Base-by-base conservation (phyloP, 2,113 vertebrate species). In the Lota lota region DNA sequence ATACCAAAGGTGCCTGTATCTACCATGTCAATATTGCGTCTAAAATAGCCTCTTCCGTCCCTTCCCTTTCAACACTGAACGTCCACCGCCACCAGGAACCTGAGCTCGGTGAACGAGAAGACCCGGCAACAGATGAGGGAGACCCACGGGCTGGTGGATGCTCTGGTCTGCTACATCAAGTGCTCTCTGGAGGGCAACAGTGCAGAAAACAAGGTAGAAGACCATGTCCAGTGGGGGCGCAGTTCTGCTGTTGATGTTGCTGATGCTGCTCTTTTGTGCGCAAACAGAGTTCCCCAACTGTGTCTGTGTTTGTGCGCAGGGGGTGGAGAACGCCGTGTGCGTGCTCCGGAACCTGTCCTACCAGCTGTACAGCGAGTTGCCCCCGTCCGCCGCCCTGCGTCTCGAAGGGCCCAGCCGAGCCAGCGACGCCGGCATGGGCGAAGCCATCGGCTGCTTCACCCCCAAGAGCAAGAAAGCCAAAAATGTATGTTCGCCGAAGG, bases 341-440 rank as follows among this genome's bases (percentile, higher is more conserved):
- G 92, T 97, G 65, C 80, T 99, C 85, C 92, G 97, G 73, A 99
- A 99, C 91, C 90, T 99, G 83, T 98, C 96, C 68, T 98, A 94
- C 86, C 95, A 97, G 73, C 88, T 99, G 28, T 98, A 98, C 3
- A 74, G 80, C 0, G 97, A 99, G 85, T 93, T 99, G 82, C 94
- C 96, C 0, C 91, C 94, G 0, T 94, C 94, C 0, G 83, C 88
- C 0, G 74, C 92, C 2, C 72, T 86, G 70, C 92, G 93, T 50
- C 87, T 98, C 7, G 94, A 95, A 50, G 95, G 95, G 47, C 88
- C 91, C 50, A 85, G 88, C 56, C 90, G 90, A 19, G 83, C 22
- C 61, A 75, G 87, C 66, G 85, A 72, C 0, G 71, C 81, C 0
- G 51, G 68, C 10, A 64, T 77, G 67, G 87, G 89, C 0, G 93